These are phyloP conservation scores for Charadrius vociferus DNA, from an alignment of 2,113 vertebrate species.

Conservation along the genomic window DNA sequence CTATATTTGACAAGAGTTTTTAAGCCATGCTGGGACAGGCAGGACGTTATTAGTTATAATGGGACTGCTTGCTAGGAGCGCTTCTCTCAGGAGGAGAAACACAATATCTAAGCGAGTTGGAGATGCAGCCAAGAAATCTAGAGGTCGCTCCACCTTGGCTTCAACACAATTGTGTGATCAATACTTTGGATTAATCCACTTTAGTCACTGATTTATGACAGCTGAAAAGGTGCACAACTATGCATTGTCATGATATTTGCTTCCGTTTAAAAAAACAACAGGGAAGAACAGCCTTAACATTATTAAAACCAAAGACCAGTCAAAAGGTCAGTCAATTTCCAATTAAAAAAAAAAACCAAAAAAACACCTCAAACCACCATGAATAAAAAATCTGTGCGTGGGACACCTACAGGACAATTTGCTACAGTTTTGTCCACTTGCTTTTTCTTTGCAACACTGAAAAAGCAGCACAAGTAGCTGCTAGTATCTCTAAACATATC, in stretches of 20 bases:
- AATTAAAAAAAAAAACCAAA: neutral
- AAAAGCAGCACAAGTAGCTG: neutral
- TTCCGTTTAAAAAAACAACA: neutral
- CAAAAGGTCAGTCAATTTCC: neutral
- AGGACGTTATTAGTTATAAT: neutral
- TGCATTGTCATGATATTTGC: neutral
- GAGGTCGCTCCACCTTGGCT: neutral
- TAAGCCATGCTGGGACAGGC: neutral
- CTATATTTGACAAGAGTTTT: neutral
- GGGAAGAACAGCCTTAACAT: neutral
- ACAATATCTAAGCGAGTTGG: neutral
- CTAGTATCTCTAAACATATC: neutral
- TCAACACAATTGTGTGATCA: neutral
- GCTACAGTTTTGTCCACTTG: neutral
- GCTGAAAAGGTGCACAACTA: neutral
- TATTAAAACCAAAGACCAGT: neutral
- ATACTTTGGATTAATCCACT: neutral
- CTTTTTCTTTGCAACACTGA: neutral
- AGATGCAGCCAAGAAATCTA: neutral
- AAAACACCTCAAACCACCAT: neutral
- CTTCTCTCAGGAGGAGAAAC: neutral
- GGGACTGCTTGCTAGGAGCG: constrained; percentile 16
- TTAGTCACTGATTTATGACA: neutral
- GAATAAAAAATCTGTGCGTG: neutral
- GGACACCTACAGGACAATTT: neutral